A percentile compares a stretch with the other conserved stretches of the same genome.
phyloP scores from a whole-genome alignment of 2,797 vertebrate genomes.

The Gymnothorax javanicus region DNA sequence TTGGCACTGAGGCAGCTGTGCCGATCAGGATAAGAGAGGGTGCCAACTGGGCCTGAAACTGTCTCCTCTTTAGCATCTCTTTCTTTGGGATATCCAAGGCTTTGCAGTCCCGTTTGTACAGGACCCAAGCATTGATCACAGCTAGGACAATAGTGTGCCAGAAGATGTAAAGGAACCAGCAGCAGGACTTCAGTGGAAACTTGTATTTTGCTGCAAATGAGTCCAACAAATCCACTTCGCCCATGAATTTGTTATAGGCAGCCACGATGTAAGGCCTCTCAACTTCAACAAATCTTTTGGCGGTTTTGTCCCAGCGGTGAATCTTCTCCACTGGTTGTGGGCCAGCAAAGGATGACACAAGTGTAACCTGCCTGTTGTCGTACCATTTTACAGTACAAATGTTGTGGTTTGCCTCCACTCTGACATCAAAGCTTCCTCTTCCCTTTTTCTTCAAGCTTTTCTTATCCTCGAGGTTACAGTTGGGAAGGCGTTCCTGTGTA shows the following conservation, averaged over 20 bases:
- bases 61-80: too few species aligned
- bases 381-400: slow-evolving; percentile 9
- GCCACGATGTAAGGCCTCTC: neutral
- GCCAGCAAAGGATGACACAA: slow-evolving; percentile 6
- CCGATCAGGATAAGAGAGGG: slow-evolving; percentile 4
- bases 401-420: slow-evolving; percentile 27
- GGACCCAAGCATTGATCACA: slow-evolving; percentile 31
- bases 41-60: slow-evolving; percentile 5
- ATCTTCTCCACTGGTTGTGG: neutral
- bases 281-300: neutral
- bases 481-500: too few species aligned
- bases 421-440: slow-evolving; percentile 29
- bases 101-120: slow-evolving; percentile 19
- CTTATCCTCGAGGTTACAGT: slow-evolving; percentile 12
- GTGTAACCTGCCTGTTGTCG: neutral
- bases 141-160: slow-evolving; percentile 32
- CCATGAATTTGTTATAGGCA: slow-evolving; percentile 24
- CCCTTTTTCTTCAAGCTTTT: slow-evolving; percentile 31
- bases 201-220: neutral
- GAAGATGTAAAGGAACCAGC: slow-evolving; percentile 33
- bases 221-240: slow-evolving; percentile 21
- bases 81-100: slow-evolving; percentile 19
- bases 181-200: slow-evolving; percentile 11
- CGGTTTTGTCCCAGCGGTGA: neutral
- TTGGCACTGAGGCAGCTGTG: neutral